Base-by-base conservation (phyloP, 2,113 vertebrate species). In the Camelus dromedarius region DNA sequence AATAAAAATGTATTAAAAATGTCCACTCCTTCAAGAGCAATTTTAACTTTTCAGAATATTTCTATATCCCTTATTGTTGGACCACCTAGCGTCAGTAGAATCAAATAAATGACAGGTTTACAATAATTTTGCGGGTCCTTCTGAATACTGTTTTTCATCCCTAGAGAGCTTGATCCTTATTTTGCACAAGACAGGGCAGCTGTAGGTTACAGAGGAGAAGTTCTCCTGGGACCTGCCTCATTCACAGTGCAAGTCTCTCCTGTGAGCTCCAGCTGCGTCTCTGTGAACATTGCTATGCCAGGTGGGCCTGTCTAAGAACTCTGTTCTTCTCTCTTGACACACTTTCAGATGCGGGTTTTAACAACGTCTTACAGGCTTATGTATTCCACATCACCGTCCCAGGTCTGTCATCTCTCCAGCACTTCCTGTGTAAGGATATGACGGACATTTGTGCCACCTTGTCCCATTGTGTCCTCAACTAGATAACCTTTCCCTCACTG, bases 1-100 rank as follows among this genome's bases (percentile, higher is more conserved):
- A 69, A 94, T 69, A 80, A 96, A 94, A 95, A 64, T 11, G 60
- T 69, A 56, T 70, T 85, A 38, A 82, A 96, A 89, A 35, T 88
- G 67, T 83, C 20, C 32, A 83, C 32, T 89, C 30, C 42, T 89
- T 95, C 22, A 77, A 89, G 84, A 92, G 8, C 76, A 90, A 35
- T 62, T 93, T 76, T 48, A 70, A 89, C 32, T 75, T 96, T 85
- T 38, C 94, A 96, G 52, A 42, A 77, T 38, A 75, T 5, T 5
- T 82, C 85, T 66, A 93, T 38, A 28, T 11, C 35, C 42, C 89
- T 67, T 32, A 48, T 42, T 75, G 28, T 42, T 87, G 52, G 24
- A 80, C 30, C 13, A 18, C 42, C 20, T n/a, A 22, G 52, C 48
- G 26, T 52, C 35, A 75, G 24, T 8, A 54, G 9, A 28, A 28